Evolutionary conservation across 35 echinoderm and acorn worm species (phyloP).

Genomic region (Ophiothrix spiculata): DNA sequence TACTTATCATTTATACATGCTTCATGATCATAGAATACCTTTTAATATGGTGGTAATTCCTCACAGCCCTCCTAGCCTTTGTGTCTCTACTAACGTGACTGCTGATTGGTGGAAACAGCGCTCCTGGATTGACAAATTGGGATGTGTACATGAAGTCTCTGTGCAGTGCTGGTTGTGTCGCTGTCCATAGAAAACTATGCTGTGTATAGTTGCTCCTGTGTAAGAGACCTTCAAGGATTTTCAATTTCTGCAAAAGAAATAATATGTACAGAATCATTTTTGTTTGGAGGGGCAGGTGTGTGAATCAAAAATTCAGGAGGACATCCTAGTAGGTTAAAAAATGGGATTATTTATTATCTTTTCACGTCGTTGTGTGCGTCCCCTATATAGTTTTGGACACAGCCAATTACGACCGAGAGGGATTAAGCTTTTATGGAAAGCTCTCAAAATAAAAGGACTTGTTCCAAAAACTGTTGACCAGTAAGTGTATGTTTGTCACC

Average conservation of each 20-base stretch:
- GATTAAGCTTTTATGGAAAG: too few relatives aligned
- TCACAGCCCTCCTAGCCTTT: slow-evolving; percentile 60
- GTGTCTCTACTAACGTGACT: slow-evolving; percentile 62
- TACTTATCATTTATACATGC: slow-evolving; percentile 58
- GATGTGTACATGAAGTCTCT: slow-evolving; percentile 98
- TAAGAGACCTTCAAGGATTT: slow-evolving; percentile 71
- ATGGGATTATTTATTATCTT: too few relatives aligned
- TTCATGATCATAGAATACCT: slow-evolving; percentile 74
- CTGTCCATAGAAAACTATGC: slow-evolving; percentile 90
- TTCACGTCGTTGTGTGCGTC: too few relatives aligned
- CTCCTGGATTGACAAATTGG: slow-evolving; percentile 57
- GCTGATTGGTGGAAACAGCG: slow-evolving; percentile 80
- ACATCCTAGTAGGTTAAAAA: too few relatives aligned
- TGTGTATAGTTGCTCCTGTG: slow-evolving; percentile 79
- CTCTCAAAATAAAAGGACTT: too few relatives aligned
- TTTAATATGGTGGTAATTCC: slow-evolving; percentile 74
- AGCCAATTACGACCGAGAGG: too few relatives aligned
- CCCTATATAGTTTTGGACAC: too few relatives aligned
- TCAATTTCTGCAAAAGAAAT: slow-evolving; percentile 57
- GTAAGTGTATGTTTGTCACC: too few relatives aligned
- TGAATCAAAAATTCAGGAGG: too few relatives aligned
- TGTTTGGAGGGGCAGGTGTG: background rate
- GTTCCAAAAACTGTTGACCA: too few relatives aligned
- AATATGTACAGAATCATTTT: background rate
- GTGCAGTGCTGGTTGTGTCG: slow-evolving; percentile 79